Percentiles rank a stretch among this genome's conserved stretches.
These are phyloP conservation scores for Drosophila hydei DNA, from an alignment of 1,140 invertebrate genomes.

Conservation along the genomic window DNA sequence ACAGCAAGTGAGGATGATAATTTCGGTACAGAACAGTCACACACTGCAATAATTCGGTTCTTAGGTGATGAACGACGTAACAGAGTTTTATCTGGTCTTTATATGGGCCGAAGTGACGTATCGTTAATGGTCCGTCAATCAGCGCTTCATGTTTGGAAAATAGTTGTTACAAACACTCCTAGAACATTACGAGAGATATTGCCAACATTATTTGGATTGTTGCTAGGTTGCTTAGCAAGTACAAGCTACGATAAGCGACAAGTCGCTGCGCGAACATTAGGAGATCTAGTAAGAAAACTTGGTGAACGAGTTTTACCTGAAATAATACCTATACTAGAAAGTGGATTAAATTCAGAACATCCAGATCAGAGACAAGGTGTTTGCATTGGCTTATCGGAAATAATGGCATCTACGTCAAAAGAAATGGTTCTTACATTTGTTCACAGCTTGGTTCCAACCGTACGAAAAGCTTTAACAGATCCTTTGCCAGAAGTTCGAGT, in stretches of 20 bases:
- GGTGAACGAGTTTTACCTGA: constrained; percentile 98
- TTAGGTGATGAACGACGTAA: constrained; percentile 96
- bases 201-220: constrained; percentile 95
- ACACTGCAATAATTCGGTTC: constrained; percentile 94
- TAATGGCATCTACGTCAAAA: constrained; percentile 97
- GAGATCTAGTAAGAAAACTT: constrained; percentile 98
- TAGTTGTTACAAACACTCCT: constrained; percentile 98
- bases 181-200: constrained; percentile 98
- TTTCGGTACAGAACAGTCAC: constrained; percentile 98
- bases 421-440: constrained; percentile 98
- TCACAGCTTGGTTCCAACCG: constrained; percentile 98
- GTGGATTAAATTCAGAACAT: constrained; percentile 94
- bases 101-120: constrained; percentile 99
- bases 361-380: constrained; percentile 98
- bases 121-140: constrained; percentile 98
- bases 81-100: constrained; percentile 96
- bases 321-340: constrained; percentile 98
- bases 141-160: constrained; percentile 99
- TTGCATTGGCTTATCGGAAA: constrained; percentile 98
- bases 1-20: constrained; percentile 99
- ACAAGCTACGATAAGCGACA: constrained; percentile 98
- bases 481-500: constrained; percentile 95
- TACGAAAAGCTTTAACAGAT: constrained; percentile 96
- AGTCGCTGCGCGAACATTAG: constrained; percentile 97
- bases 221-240: constrained; percentile 96